Evolutionary conservation across 2,888 invertebrate species (phyloP), one percentile per base, ranked within the genome.

Genomic region (Ferrisia virgata): DNA sequence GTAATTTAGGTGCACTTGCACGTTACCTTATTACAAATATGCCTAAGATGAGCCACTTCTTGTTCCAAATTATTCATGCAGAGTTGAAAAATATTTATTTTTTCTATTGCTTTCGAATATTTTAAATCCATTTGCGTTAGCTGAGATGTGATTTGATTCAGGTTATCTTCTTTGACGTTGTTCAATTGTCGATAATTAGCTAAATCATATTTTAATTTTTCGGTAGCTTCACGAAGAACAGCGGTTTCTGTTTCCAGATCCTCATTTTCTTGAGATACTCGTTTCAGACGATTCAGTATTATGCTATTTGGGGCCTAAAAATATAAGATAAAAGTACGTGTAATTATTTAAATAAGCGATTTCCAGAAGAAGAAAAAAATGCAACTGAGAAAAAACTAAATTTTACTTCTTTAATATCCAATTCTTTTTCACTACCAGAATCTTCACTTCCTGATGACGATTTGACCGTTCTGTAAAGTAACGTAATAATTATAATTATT

Each of bases 21-120:
- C 22, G 53, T 64, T 86, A 87, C 87, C 85, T 87, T 86, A 31
- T 85, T 81, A 85, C 87, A 87, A n/a, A 87, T 85, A 85, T 87
- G 86, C 53, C 87, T 86, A 9, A 88, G 85, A 80, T 88, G 87
- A 72, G 86, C 85, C 47, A 88, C 85, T 85, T 88, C 88, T 76
- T 87, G 87, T 43, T 88, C 87, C 47, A 87, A 86, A 84, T 86
- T 87, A 13, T 86, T 86, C 15, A 87, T 86, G 69, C 86, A 85
- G 33, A 87, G 86, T 58, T 87, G 86, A 18, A 86, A 86, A 25
- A 84, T 85, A 81, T 87, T 86, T 13, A 87, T 84, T 80, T 86
- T 87, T 78, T 87, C 87, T 53, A 87, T 86, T n/a, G 87, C 86
- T 85, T 85, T 85, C 13, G 87, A 86, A 85, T 88, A 87, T 64